Evolutionary conservation across 2,888 invertebrate species (phyloP).

Genomic region (Watsonalla binaria): DNA sequence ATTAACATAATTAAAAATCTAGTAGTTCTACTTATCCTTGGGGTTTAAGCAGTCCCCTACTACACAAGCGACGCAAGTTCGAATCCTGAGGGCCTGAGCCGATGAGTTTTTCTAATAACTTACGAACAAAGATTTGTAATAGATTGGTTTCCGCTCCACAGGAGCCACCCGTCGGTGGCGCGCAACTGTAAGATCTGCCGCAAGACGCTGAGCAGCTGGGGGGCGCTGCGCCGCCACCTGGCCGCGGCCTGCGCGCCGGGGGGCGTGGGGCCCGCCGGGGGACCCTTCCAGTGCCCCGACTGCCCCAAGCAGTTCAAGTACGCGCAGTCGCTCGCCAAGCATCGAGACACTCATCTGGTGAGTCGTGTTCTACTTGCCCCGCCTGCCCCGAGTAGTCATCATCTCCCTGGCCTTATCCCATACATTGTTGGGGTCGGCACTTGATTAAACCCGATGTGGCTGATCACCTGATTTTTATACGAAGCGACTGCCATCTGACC

Average conservation of each 20-base stretch:
- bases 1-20: too few species aligned
- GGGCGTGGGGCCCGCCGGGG: constrained; percentile 16
- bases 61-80: too few species aligned
- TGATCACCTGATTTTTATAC: too few species aligned
- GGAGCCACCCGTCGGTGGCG: constrained; percentile 42
- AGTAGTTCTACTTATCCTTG: too few species aligned
- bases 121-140: too few species aligned
- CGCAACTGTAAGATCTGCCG: constrained; percentile 55
- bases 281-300: constrained; percentile 46
- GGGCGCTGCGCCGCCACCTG: constrained; percentile 42
- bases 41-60: too few species aligned
- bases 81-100: too few species aligned
- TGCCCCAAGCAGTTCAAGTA: constrained; percentile 69
- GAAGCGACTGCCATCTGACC: too few species aligned
- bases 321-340: constrained; percentile 64
- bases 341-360: constrained; percentile 62
- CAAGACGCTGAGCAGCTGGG: constrained; percentile 32
- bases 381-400: constrained; percentile 63
- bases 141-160: constrained; percentile 14
- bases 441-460: too few species aligned
- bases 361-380: constrained; percentile 27
- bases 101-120: too few species aligned
- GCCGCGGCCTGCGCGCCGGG: constrained; percentile 36
- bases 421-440: too few species aligned
- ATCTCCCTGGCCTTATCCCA: too few species aligned